phyloP scores from a whole-genome alignment of 2,888 invertebrate genomes.

The Peribatodes rhomboidaria region DNA sequence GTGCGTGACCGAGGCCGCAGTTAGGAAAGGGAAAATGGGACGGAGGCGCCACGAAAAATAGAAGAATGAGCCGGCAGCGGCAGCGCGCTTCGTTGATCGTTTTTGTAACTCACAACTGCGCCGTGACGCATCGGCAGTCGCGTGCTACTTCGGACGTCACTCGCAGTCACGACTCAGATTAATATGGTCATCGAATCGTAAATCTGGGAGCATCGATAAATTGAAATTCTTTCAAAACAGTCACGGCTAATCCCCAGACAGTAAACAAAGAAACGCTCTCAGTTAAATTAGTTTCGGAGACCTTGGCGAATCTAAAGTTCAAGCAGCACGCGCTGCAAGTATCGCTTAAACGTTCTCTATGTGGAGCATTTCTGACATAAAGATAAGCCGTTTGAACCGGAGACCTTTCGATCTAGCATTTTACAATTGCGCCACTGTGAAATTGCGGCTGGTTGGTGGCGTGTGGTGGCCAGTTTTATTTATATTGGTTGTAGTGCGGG shows the following conservation, averaged over 20 bases:
- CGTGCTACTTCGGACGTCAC: conserved; percentile 69
- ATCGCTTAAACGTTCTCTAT: conserved; percentile 65
- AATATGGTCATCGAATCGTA: conserved; percentile 65
- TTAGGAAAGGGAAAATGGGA: conserved; percentile 82
- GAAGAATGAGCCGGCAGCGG: conserved; percentile 74
- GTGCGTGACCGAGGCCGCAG: conserved; percentile 84
- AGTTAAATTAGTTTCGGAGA: conserved; percentile 50
- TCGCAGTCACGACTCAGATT: conserved; percentile 70
- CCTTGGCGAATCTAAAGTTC: conserved; percentile 61
- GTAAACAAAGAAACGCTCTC: conserved; percentile 48
- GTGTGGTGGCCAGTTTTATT: conserved; percentile 79
- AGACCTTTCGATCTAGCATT: conserved; percentile 82
- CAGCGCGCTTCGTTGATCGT: conserved; percentile 67
- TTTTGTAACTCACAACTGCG: conserved; percentile 59
- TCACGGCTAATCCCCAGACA: conserved; percentile 38
- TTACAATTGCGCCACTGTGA: conserved; percentile 82
- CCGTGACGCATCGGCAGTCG: conserved; percentile 67
- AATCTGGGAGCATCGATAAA: conserved; percentile 60
- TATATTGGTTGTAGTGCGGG: conserved; percentile 83
- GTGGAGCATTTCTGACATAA: conserved; percentile 73
- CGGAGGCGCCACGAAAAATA: conserved; percentile 74
- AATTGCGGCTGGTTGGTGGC: conserved; percentile 70
- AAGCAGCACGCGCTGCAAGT: conserved; percentile 67
- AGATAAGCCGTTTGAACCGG: conserved; percentile 78
- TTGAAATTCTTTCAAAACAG: conserved; percentile 48